These are phyloP conservation scores for Drosophila ogumai DNA, from an alignment of 1,140 invertebrate species.

Conservation along the genomic window DNA sequence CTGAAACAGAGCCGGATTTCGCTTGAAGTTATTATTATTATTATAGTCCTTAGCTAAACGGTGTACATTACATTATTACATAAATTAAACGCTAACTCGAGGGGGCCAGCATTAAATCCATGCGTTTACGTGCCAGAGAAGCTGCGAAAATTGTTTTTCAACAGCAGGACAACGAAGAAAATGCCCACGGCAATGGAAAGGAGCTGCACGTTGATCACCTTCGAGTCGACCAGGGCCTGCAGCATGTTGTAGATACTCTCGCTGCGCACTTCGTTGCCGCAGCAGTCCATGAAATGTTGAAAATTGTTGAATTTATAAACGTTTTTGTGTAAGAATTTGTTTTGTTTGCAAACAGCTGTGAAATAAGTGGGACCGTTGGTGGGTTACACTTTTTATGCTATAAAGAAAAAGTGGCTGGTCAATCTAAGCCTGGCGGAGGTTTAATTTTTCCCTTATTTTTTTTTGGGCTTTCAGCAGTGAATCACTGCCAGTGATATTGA, in stretches of 20 bases:
- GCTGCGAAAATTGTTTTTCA: slow-evolving; percentile 78
- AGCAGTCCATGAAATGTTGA: slow-evolving; percentile 73
- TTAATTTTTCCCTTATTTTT: not conserved
- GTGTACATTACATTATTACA: slow-evolving; percentile 69
- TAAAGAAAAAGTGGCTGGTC: not conserved
- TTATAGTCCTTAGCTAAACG: slow-evolving; percentile 69
- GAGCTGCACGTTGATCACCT: slow-evolving; percentile 79
- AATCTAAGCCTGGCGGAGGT: not conserved
- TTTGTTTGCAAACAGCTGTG: slow-evolving; percentile 53
- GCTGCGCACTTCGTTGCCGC: slow-evolving; percentile 73
- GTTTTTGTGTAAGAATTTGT: slow-evolving; percentile 39
- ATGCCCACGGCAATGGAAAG: slow-evolving; percentile 82
- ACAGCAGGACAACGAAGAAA: slow-evolving; percentile 74
- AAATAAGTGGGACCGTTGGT: not conserved
- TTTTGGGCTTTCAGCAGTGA: not conserved
- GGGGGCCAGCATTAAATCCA: slow-evolving; percentile 7
- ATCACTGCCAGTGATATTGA: not conserved
- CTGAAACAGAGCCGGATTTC: slow-evolving; percentile 34
- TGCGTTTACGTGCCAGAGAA: slow-evolving; percentile 72
- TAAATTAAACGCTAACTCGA: slow-evolving; percentile 60
- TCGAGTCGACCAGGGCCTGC: slow-evolving; percentile 76
- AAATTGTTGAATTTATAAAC: slow-evolving; percentile 38
- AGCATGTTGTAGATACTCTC: slow-evolving; percentile 80
- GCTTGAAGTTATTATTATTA: slow-evolving; percentile 47
- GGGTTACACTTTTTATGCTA: too few species aligned